These are phyloP conservation scores for Neoarius graeffei DNA, from an alignment of 2,113 vertebrate species.

Conservation along the genomic window DNA sequence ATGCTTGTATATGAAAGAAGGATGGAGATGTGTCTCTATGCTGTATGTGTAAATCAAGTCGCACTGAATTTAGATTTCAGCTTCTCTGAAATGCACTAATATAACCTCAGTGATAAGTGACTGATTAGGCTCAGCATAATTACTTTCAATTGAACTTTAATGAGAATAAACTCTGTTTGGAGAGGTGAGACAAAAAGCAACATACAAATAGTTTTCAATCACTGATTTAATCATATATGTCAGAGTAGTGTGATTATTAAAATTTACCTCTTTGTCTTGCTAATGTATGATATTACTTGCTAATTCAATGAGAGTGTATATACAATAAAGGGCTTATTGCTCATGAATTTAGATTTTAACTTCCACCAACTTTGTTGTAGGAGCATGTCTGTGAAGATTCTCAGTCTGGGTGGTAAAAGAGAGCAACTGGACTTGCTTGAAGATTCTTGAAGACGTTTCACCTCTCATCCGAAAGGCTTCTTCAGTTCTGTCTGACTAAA, in stretches of 20 bases:
- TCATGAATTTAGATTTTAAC: background rate
- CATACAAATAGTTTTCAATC: conserved; percentile 8
- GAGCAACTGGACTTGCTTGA: too few relatives aligned
- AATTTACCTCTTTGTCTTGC: background rate
- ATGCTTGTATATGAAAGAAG: background rate
- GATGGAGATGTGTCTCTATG: background rate
- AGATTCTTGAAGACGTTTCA: too few relatives aligned
- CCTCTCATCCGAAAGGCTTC: too few relatives aligned
- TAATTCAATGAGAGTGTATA: background rate
- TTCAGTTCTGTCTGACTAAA: too few relatives aligned
- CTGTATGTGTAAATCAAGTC: background rate
- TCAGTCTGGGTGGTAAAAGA: too few relatives aligned
- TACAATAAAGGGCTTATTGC: background rate
- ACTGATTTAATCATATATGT: background rate
- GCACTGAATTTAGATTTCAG: too few relatives aligned
- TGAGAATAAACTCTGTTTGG: conserved; percentile 11
- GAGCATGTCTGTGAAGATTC: too few relatives aligned
- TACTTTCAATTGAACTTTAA: conserved; percentile 27
- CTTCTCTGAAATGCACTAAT: conserved; percentile 2
- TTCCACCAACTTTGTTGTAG: too few relatives aligned
- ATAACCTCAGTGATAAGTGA: background rate
- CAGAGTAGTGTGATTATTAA: background rate
- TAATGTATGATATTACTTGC: background rate
- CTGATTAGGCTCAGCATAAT: conserved; percentile 22
- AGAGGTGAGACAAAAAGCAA: background rate